phyloP scores from a whole-genome alignment of 2,888 invertebrate genomes.

The Chrysomela aeneicollis region DNA sequence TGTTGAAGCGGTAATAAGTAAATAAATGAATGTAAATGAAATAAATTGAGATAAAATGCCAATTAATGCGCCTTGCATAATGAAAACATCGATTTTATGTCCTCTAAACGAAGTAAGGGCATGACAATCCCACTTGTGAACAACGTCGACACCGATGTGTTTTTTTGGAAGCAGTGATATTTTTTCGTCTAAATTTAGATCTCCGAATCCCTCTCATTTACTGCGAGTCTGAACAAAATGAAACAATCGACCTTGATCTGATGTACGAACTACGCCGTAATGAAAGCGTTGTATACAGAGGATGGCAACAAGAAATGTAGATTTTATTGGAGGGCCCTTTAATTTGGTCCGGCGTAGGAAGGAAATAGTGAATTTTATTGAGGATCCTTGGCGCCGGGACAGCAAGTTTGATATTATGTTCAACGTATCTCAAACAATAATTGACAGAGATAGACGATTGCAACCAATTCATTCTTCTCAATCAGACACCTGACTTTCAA shows the following conservation, averaged over 20 bases:
- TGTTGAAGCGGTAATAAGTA: too few relatives aligned
- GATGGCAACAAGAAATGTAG: not conserved
- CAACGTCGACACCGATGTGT: not conserved
- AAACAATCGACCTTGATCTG: slow-evolving; percentile 15
- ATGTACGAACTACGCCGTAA: slow-evolving; percentile 6
- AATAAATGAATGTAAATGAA: too few relatives aligned
- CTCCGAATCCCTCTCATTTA: not conserved
- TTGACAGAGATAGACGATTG: too few relatives aligned
- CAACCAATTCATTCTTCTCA: too few relatives aligned
- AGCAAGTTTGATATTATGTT: too few relatives aligned
- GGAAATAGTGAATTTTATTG: not conserved
- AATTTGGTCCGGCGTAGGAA: not conserved
- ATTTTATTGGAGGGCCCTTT: not conserved
- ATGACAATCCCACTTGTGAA: not conserved
- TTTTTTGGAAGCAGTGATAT: slow-evolving; percentile 2
- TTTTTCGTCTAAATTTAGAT: slow-evolving; percentile 1
- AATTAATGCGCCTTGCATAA: too few relatives aligned
- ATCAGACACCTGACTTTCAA: too few relatives aligned
- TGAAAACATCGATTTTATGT: too few relatives aligned
- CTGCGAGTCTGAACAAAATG: slow-evolving; percentile 10
- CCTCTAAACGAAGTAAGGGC: not conserved
- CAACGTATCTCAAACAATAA: too few relatives aligned
- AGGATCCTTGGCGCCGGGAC: not conserved
- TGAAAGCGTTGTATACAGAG: not conserved
- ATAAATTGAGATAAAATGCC: too few relatives aligned